Percentiles rank a stretch among this genome's conserved stretches.
Evolutionary conservation across 2,797 vertebrate genomes (phyloP).

Genomic region (Diplodus puntazzo): DNA sequence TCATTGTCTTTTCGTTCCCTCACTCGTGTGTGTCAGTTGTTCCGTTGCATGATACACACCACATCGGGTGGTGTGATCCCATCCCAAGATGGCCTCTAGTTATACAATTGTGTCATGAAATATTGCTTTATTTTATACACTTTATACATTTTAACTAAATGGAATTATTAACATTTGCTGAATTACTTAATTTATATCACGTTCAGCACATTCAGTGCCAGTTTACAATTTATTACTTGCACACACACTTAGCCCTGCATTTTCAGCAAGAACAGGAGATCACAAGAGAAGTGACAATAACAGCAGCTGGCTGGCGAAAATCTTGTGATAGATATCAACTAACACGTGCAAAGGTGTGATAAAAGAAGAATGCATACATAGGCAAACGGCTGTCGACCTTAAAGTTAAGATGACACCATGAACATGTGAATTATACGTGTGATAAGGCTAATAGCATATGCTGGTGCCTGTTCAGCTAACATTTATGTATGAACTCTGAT

Average conservation of each 20-base stretch:
- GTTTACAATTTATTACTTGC: background rate
- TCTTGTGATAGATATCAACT: constrained; percentile 24
- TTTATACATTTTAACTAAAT: background rate
- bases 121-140: background rate
- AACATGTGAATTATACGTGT: constrained; percentile 49
- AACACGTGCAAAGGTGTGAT: constrained; percentile 21
- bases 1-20: too few species aligned
- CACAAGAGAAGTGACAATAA: background rate
- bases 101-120: background rate
- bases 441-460: constrained; percentile 33
- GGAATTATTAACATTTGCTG: background rate
- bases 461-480: constrained; percentile 45
- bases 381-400: constrained; percentile 26
- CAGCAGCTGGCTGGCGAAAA: constrained; percentile 5
- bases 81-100: too few species aligned
- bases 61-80: too few species aligned
- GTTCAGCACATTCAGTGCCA: background rate
- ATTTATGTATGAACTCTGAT: constrained; percentile 73
- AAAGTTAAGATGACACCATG: constrained; percentile 43
- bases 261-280: constrained; percentile 8
- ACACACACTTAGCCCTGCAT: background rate
- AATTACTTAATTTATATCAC: constrained; percentile 2
- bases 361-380: constrained; percentile 19
- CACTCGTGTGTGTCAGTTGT: too few species aligned
- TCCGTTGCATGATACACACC: too few species aligned